Conservation (phyloP, 1,140 invertebrate species). For the Drosophila burlai region DNA sequence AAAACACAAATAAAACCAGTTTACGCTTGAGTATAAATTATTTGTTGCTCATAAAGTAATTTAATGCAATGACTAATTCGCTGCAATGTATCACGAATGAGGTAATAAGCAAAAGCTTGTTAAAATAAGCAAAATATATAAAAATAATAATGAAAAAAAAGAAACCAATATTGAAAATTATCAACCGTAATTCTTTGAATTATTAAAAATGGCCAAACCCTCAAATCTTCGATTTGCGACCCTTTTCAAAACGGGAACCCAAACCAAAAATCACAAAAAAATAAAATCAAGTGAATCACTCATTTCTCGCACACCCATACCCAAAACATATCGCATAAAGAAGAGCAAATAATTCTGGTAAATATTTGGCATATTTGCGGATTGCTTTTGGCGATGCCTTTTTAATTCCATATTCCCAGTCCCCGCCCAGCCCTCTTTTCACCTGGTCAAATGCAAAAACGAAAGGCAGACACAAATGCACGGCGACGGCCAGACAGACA, state of each 20-base stretch:
- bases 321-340: slow-evolving; percentile 15
- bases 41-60: background rate
- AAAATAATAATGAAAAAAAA: background rate
- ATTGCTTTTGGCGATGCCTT: slow-evolving; percentile 73
- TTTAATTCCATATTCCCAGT: slow-evolving; percentile 39
- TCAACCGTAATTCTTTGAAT: background rate
- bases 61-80: slow-evolving; percentile 7
- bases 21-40: background rate
- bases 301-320: slow-evolving; percentile 25
- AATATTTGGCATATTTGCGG: slow-evolving; percentile 75
- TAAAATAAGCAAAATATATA: background rate
- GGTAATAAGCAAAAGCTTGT: too few species aligned
- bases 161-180: background rate
- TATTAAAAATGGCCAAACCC: background rate
- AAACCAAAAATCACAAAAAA: background rate
- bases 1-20: slow-evolving; percentile 2
- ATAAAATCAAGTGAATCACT: slow-evolving; percentile 54
- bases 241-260: slow-evolving; percentile 9
- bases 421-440: background rate
- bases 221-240: background rate
- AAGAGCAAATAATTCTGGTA: slow-evolving; percentile 61
- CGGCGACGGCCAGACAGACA: slow-evolving; percentile 51
- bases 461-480: slow-evolving; percentile 69
- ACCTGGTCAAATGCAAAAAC: slow-evolving; percentile 38
- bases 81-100: background rate